These are phyloP conservation scores for Tyrophagus putrescentiae DNA, from an alignment of 1,140 invertebrate genomes.

Conservation along the genomic window DNA sequence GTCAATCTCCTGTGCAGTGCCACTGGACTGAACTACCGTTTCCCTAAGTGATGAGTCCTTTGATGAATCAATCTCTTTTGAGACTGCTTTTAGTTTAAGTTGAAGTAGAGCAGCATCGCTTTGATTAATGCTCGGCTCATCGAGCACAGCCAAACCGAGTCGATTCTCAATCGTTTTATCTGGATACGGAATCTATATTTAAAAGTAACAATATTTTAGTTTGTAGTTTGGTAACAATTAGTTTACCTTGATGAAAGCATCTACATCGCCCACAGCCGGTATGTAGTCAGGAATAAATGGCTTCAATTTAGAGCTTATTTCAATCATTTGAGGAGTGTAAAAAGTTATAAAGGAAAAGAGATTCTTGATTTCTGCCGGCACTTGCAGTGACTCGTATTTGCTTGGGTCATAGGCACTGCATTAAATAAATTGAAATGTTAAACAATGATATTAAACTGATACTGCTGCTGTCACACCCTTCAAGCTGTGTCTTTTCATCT, in stretches of 20 bases:
- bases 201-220: constrained; percentile 13
- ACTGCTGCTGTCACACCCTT: constrained; percentile 13
- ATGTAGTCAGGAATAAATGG: constrained; percentile 94
- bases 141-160: constrained; percentile 68
- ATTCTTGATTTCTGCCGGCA: constrained; percentile 72
- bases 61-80: constrained; percentile 42
- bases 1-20: constrained; percentile 51
- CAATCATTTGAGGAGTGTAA: constrained; percentile 77
- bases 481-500: constrained; percentile 2
- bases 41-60: constrained; percentile 30
- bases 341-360: constrained; percentile 81
- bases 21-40: constrained; percentile 30
- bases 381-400: constrained; percentile 64
- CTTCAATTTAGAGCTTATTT: constrained; percentile 71
- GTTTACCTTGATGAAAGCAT: constrained; percentile 77
- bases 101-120: constrained; percentile 87
- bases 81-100: constrained; percentile 71
- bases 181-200: neutral
- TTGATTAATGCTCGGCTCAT: constrained; percentile 79
- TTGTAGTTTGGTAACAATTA: constrained; percentile 24
- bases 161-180: constrained; percentile 42
- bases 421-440: neutral
- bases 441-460: neutral
- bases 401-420: constrained; percentile 62
- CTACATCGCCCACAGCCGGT: constrained; percentile 92